Percentiles rank a stretch among this genome's conserved stretches.
Evolutionary conservation across 1,140 invertebrate species (phyloP).

Genomic region (Melipona quadrifasciata): DNA sequence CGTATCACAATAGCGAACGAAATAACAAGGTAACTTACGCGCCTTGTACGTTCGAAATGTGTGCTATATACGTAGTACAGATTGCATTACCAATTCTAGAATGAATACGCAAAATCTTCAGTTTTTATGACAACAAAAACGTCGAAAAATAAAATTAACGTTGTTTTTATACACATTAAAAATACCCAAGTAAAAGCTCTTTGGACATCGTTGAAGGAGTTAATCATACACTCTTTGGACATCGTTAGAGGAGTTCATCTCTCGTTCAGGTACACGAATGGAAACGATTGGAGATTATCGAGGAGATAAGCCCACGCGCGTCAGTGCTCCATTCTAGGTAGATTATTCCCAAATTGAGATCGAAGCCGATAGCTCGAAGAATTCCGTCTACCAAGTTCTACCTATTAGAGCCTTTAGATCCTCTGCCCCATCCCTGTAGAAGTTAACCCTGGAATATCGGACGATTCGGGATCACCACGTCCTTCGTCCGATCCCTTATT

Average conservation of each 20-base stretch:
- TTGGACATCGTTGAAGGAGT: not conserved
- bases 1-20: too few species aligned
- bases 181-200: not conserved
- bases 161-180: too few species aligned
- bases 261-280: not conserved
- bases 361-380: not conserved
- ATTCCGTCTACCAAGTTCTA: not conserved
- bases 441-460: not conserved
- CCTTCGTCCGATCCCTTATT: slow-evolving; percentile 24
- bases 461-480: slow-evolving; percentile 18
- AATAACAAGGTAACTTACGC: too few species aligned
- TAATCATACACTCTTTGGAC: not conserved
- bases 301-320: not conserved
- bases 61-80: too few species aligned
- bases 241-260: not conserved
- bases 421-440: not conserved
- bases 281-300: not conserved
- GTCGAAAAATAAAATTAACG: too few species aligned
- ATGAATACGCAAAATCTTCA: too few species aligned
- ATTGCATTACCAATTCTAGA: too few species aligned
- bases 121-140: too few species aligned
- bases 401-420: slow-evolving; percentile 22
- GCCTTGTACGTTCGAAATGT: too few species aligned
- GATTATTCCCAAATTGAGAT: slow-evolving; percentile 21
- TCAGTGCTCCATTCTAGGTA: not conserved